These are phyloP conservation scores for Glaucidium brasilianum DNA, from an alignment of 2,113 vertebrate species.

Conservation along the genomic window DNA sequence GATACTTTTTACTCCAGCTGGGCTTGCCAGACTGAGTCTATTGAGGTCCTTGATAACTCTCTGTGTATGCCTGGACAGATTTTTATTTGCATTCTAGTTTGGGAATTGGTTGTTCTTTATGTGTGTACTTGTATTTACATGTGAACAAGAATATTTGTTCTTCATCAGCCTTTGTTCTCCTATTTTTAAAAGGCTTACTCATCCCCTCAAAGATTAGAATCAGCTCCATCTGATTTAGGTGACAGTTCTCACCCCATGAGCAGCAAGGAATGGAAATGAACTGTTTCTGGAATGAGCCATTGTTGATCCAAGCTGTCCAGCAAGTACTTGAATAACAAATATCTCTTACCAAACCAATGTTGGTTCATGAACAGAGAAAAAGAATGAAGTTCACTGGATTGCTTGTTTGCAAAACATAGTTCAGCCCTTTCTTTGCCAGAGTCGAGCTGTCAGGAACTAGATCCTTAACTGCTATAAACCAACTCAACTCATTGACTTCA, in stretches of 20 bases:
- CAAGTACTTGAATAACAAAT: conserved; percentile 65
- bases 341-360: conserved; percentile 42
- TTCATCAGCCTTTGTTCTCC: conserved; percentile 42
- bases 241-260: conserved; percentile 57
- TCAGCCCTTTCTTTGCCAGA: conserved; percentile 39
- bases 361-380: conserved; percentile 56
- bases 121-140: conserved; percentile 21
- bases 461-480: conserved; percentile 25
- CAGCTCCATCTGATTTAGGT: conserved; percentile 56
- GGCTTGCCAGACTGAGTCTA: background rate
- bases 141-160: conserved; percentile 45
- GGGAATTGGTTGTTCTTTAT: background rate
- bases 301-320: conserved; percentile 60
- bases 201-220: conserved; percentile 43
- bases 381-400: conserved; percentile 36
- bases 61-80: background rate
- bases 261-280: conserved; percentile 54
- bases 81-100: background rate
- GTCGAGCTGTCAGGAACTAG: background rate
- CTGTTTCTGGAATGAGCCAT: conserved; percentile 58
- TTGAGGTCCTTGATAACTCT: background rate
- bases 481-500: background rate
- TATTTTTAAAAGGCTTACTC: conserved; percentile 61
- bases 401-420: conserved; percentile 53
- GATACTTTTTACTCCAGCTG: background rate